Percentiles rank a stretch among this genome's conserved stretches.
These are phyloP conservation scores for Cactoblastis cactorum DNA, from an alignment of 2,888 invertebrate genomes.

Conservation along the genomic window DNA sequence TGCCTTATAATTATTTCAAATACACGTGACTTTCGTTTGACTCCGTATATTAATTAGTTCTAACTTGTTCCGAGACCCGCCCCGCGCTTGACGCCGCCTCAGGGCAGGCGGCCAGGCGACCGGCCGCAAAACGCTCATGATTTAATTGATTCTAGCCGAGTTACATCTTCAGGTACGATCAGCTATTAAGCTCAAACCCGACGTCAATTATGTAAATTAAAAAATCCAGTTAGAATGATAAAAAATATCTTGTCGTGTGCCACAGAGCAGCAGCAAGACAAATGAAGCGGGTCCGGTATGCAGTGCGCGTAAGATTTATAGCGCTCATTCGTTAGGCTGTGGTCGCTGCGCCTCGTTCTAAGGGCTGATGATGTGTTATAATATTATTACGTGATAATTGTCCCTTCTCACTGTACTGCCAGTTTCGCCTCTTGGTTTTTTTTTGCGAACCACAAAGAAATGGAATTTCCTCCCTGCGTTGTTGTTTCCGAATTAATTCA, in stretches of 20 bases:
- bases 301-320: background rate
- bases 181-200: background rate
- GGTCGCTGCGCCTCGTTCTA: background rate
- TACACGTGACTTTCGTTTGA: too few species aligned
- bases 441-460: too few species aligned
- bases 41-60: background rate
- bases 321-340: conserved; percentile 3
- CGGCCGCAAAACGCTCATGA: background rate
- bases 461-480: too few species aligned
- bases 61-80: background rate
- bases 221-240: conserved; percentile 7
- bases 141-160: background rate
- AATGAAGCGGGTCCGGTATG: background rate
- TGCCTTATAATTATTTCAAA: too few species aligned
- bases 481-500: too few species aligned
- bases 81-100: background rate
- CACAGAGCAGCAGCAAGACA: conserved; percentile 4
- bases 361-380: background rate
- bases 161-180: background rate
- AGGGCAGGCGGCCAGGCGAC: background rate
- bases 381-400: background rate
- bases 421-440: too few species aligned
- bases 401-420: background rate
- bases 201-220: background rate
- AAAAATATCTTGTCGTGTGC: conserved; percentile 1